Percentiles rank a stretch among this genome's conserved stretches.
Evolutionary conservation across 2,113 vertebrate species (phyloP).

Genomic region (Telmatochromis bifrenatus): DNA sequence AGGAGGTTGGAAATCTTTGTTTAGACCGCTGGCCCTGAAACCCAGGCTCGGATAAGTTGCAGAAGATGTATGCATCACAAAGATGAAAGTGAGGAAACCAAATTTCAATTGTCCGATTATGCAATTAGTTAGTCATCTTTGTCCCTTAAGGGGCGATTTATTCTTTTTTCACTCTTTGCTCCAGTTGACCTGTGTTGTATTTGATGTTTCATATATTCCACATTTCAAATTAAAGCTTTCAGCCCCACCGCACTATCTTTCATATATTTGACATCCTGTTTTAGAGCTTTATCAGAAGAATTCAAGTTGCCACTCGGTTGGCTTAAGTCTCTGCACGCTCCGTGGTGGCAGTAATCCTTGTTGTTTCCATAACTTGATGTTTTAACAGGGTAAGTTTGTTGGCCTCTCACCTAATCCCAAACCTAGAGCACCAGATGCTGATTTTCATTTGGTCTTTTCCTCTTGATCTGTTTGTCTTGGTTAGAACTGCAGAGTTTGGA

Average conservation of each 20-base stretch:
- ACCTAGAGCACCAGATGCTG: neutral
- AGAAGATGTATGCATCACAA: neutral
- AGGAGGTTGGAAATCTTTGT: neutral
- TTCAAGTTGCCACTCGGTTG: neutral
- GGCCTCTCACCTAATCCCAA: neutral
- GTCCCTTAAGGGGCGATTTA: neutral
- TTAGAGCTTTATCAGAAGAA: neutral
- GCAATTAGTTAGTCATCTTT: neutral
- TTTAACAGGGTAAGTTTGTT: neutral
- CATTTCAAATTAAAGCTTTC: neutral
- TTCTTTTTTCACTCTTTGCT: neutral
- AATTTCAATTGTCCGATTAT: neutral
- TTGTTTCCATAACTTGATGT: neutral
- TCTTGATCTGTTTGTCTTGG: accelerated
- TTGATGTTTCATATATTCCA: neutral
- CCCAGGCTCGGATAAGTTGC: neutral
- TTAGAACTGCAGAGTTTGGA: neutral
- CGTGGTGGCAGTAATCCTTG: neutral
- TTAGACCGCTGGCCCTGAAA: neutral
- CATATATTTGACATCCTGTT: neutral
- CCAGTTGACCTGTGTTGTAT: neutral
- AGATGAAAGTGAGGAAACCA: neutral
- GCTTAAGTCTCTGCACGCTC: neutral
- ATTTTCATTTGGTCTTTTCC: neutral
- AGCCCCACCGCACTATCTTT: neutral